Conservation (phyloP, 2,888 invertebrate species). For the Thecocarcelia acutangulata region DNA sequence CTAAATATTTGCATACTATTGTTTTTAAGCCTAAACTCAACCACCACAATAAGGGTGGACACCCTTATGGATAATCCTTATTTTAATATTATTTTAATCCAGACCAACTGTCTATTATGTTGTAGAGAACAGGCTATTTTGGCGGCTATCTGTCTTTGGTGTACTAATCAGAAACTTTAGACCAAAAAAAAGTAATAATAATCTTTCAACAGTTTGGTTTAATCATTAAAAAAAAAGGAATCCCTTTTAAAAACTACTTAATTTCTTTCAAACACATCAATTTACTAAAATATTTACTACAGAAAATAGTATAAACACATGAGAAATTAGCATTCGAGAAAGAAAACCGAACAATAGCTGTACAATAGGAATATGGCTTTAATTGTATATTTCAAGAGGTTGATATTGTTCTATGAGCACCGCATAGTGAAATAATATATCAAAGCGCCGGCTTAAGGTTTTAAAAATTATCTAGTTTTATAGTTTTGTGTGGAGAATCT, state of each 20-base stretch:
- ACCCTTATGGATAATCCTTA: conserved; percentile 54
- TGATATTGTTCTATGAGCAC: conserved; percentile 36
- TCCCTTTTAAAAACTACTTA: conserved; percentile 2
- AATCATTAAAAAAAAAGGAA: not conserved
- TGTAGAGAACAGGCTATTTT: conserved; percentile 19
- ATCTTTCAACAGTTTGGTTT: conserved; percentile 27
- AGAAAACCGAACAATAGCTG: conserved; percentile 3
- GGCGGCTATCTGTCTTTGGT: conserved; percentile 57
- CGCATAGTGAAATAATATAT: conserved; percentile 29
- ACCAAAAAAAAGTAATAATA: conserved; percentile 3
- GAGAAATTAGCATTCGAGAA: too few species aligned
- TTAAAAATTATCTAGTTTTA: not conserved
- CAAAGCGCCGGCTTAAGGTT: conserved; percentile 50
- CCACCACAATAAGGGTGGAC: conserved; percentile 40
- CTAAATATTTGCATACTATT: conserved; percentile 55
- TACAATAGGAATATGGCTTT: conserved; percentile 61
- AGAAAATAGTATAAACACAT: too few species aligned
- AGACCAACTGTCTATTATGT: conserved; percentile 58
- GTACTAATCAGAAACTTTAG: conserved; percentile 17
- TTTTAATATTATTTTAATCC: conserved; percentile 26
- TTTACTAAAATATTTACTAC: too few species aligned
- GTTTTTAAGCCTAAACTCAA: conserved; percentile 21
- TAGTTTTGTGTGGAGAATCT: not conserved
- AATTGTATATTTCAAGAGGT: conserved; percentile 63
- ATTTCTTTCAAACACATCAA: too few species aligned